Evolutionary conservation across 2,797 vertebrate genomes (phyloP).

Genomic region (Sebastes matsubarae): DNA sequence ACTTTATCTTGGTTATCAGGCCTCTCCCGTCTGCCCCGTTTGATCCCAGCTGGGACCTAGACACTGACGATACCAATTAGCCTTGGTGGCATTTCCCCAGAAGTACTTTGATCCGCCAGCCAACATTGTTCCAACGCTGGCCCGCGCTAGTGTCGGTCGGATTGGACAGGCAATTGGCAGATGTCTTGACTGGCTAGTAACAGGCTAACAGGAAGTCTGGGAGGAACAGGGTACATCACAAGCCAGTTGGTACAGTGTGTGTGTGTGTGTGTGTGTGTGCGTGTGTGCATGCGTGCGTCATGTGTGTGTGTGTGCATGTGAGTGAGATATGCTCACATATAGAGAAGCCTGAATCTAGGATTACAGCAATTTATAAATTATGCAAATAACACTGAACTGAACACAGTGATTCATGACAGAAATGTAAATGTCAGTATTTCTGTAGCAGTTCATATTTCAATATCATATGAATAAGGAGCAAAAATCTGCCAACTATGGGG

Average conservation of each 20-base stretch:
- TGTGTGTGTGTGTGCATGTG: background rate
- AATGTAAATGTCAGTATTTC: slow-evolving; percentile 30
- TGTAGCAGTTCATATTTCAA: slow-evolving; percentile 36
- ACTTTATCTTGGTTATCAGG: slow-evolving; percentile 53
- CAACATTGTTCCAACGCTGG: slow-evolving; percentile 52
- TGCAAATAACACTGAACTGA: slow-evolving; percentile 33
- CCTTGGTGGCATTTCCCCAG: slow-evolving; percentile 48
- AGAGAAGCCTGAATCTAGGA: slow-evolving; percentile 8
- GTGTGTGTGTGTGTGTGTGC: background rate
- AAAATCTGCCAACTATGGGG: slow-evolving; percentile 3
- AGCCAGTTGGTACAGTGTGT: slow-evolving; percentile 43
- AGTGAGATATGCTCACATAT: background rate
- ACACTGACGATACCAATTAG: slow-evolving; percentile 69
- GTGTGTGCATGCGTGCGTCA: background rate
- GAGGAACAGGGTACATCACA: slow-evolving; percentile 29
- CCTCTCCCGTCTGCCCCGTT: slow-evolving; percentile 30
- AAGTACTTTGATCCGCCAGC: slow-evolving; percentile 58
- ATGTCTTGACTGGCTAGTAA: slow-evolving; percentile 44
- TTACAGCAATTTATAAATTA: slow-evolving; percentile 45
- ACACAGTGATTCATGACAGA: slow-evolving; percentile 22
- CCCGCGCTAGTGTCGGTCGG: background rate
- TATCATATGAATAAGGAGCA: background rate
- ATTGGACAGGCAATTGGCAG: slow-evolving; percentile 63
- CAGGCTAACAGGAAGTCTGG: slow-evolving; percentile 56
- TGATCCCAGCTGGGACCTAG: slow-evolving; percentile 66